Conservation (phyloP, 1,140 invertebrate genomes). For the Gonatopus flavifemur region DNA sequence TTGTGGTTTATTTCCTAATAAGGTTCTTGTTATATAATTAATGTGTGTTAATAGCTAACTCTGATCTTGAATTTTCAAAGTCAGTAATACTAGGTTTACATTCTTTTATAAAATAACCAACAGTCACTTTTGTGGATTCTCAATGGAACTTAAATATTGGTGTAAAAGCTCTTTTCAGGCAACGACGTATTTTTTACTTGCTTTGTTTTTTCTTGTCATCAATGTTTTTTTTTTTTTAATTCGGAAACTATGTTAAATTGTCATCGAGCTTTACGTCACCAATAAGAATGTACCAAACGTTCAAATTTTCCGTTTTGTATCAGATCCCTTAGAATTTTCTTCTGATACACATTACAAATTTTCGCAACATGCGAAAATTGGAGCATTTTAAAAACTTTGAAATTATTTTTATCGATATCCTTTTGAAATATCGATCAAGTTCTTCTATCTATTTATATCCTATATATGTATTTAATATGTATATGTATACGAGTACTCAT, state of each 20-base stretch:
- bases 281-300: conserved; percentile 34
- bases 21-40: conserved; percentile 46
- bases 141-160: conserved; percentile 28
- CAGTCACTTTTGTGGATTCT: conserved; percentile 37
- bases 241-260: conserved; percentile 23
- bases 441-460: conserved; percentile 47
- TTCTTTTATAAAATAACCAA: conserved; percentile 53
- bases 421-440: conserved; percentile 41
- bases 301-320: conserved; percentile 37
- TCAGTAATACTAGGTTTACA: conserved; percentile 49
- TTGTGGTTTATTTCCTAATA: conserved; percentile 51
- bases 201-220: conserved; percentile 13
- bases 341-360: conserved; percentile 38
- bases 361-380: conserved; percentile 41
- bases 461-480: conserved; percentile 13
- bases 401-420: conserved; percentile 45
- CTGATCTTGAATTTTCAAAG: conserved; percentile 38
- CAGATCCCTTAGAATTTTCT: conserved; percentile 34
- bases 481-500: conserved; percentile 12
- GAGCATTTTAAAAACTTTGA: conserved; percentile 44
- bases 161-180: conserved; percentile 21
- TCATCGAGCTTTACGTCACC: conserved; percentile 16
- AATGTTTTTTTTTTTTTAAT: conserved; percentile 14
- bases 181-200: conserved; percentile 11
- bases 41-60: conserved; percentile 44